phyloP scores from a whole-genome alignment of 2,797 vertebrate genomes.

The Pteropus rufus region DNA sequence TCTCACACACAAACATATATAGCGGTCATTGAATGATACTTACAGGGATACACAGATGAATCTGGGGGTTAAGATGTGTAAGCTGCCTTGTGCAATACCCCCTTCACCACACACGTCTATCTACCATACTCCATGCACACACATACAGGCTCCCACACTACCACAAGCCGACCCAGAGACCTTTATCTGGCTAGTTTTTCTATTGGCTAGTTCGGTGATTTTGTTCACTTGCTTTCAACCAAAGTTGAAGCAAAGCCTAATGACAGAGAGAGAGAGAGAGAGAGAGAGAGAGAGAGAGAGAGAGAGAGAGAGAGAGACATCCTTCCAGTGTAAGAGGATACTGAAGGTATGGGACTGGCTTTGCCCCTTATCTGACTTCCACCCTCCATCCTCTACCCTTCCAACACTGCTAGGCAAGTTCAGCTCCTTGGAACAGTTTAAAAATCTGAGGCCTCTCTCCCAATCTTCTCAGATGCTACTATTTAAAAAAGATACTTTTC shows the following conservation, averaged over 20 bases:
- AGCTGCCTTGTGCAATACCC: not conserved
- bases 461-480: not conserved
- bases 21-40: not conserved
- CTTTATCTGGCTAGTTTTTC: not conserved
- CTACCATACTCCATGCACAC: not conserved
- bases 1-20: not conserved
- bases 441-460: not conserved
- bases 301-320: no score
- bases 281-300: no score
- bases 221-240: not conserved
- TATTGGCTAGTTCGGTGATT: not conserved
- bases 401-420: not conserved
- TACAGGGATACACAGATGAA: not conserved
- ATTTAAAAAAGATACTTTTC: not conserved
- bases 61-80: not conserved
- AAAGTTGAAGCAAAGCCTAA: not conserved
- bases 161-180: not conserved
- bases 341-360: not conserved
- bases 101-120: accelerated
- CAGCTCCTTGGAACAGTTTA: not conserved
- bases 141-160: not conserved
- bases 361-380: not conserved
- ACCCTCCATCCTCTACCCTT: not conserved
- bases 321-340: not conserved
- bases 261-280: not conserved